These are phyloP conservation scores for Lottia gigantea DNA, from an alignment of 2,888 invertebrate species.

Conservation along the genomic window DNA sequence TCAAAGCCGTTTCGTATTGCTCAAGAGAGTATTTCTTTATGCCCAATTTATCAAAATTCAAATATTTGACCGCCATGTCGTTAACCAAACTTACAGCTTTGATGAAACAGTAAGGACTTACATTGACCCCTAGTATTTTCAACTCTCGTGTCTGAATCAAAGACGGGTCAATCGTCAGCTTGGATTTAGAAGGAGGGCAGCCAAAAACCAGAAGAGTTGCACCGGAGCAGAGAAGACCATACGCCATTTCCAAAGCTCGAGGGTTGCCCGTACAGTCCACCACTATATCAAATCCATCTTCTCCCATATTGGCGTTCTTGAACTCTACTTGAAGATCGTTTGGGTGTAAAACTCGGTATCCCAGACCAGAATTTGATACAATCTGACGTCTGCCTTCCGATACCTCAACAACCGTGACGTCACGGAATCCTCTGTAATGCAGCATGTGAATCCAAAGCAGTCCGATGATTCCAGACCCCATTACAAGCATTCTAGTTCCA, in stretches of 20 bases:
- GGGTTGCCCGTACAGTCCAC: constrained; percentile 3
- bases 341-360: not conserved
- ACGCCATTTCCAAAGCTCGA: not conserved
- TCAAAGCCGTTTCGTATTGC: not conserved
- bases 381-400: not conserved
- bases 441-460: not conserved
- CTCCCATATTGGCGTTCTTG: not conserved
- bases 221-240: not conserved
- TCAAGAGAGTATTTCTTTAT: not conserved
- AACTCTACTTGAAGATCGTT: not conserved
- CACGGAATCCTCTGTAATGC: not conserved
- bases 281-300: constrained; percentile 5
- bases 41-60: not conserved
- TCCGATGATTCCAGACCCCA: constrained; percentile 1
- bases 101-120: not conserved
- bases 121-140: not conserved
- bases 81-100: not conserved
- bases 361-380: not conserved
- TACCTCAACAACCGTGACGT: not conserved
- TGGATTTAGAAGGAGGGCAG: not conserved
- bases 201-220: not conserved
- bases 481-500: not conserved
- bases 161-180: not conserved
- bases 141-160: not conserved
- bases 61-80: not conserved